These are phyloP conservation scores for Hydroisotoma schaefferi DNA, from an alignment of 2,888 invertebrate species.

Conservation along the genomic window DNA sequence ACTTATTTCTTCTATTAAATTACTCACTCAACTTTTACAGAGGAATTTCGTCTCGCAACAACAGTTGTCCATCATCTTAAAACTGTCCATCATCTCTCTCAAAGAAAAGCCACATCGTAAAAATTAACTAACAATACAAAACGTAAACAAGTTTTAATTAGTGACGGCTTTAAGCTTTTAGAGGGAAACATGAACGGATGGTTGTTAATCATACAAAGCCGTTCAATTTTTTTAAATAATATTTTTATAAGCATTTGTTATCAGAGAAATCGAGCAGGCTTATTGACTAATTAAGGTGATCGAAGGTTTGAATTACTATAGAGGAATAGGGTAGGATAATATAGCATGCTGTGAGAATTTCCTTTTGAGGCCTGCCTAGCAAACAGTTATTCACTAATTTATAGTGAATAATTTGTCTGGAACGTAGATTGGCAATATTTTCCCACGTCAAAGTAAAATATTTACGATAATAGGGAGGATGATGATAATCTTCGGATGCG, in stretches of 20 bases:
- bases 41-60: constrained; percentile 12
- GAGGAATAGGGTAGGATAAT: no score
- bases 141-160: no score
- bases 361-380: constrained; percentile 20
- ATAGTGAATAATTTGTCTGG: constrained; percentile 38
- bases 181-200: no score
- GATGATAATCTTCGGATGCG: not conserved
- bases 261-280: no score
- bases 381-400: constrained; percentile 33
- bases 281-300: constrained; percentile 5
- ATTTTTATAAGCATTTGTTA: no score
- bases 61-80: constrained; percentile 25
- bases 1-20: constrained; percentile 4
- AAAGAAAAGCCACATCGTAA: no score
- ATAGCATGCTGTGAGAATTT: constrained; percentile 4
- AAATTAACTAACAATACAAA: no score
- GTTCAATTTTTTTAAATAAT: no score
- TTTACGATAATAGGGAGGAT: constrained; percentile 41
- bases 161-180: no score
- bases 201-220: no score
- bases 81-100: no score
- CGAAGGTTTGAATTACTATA: not conserved
- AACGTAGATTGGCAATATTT: constrained; percentile 47
- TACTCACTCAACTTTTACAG: constrained; percentile 1
- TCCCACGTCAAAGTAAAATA: constrained; percentile 44